Conservation (phyloP, 2,113 vertebrate species). For the Progne subis region DNA sequence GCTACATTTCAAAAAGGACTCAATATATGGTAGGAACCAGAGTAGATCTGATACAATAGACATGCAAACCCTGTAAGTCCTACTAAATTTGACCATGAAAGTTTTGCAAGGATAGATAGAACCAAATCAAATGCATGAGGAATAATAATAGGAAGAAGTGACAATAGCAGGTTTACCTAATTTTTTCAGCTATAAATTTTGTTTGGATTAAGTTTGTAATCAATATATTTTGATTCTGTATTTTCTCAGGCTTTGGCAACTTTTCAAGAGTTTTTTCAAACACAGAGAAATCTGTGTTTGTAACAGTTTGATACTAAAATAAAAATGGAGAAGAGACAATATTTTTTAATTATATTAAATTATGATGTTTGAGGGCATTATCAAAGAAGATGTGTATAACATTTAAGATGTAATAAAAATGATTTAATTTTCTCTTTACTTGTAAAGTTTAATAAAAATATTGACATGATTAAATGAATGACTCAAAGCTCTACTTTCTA, state of each 20-base stretch:
- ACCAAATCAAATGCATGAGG: not conserved
- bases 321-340: not conserved
- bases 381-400: not conserved
- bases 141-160: not conserved
- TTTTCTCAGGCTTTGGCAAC: conserved; percentile 5
- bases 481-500: not conserved
- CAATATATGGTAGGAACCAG: not conserved
- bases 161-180: not conserved
- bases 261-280: not conserved
- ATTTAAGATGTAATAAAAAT: not conserved
- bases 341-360: not conserved
- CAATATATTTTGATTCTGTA: not conserved
- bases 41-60: not conserved
- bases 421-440: not conserved
- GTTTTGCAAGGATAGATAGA: not conserved
- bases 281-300: not conserved
- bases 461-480: not conserved
- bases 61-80: not conserved
- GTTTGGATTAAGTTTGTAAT: not conserved
- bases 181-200: not conserved
- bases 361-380: not conserved
- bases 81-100: not conserved
- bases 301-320: not conserved
- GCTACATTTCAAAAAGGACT: not conserved
- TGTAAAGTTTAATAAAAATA: not conserved